Evolutionary conservation across 2,888 invertebrate genomes (phyloP), one percentile per base, ranked within the genome.

Genomic region (Lasioglossum marginatum): DNA sequence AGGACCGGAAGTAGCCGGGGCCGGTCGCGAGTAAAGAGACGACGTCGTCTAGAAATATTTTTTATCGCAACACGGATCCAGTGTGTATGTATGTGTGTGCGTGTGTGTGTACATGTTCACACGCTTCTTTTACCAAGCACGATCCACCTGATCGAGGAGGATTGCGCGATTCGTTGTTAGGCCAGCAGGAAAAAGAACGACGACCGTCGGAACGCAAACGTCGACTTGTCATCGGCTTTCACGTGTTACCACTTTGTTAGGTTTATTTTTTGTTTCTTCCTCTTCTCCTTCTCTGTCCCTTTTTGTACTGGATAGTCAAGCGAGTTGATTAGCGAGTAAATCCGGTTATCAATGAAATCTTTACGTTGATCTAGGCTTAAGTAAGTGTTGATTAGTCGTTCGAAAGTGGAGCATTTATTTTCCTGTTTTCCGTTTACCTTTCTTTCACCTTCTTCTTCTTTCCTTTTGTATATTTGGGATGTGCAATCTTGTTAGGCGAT

Each of bases 401-500:
- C 81, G 43, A 74, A 81, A 74, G 79, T 74, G 71, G 66, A 71
- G 79, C 85, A 85, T 85, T 85, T 85, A 85, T 37, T 83, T 74
- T 71, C 48, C 57, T 43, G 63, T 60, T 60, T 60, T 19, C 31
- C 40, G 63, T 31, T 34, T n/a, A 63, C 6, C 63, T 37, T 60
- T 57, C 19, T 73, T 37, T 63, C 63, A 77, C 23, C 74, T 34
- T 16, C 31, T 66, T 34, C 14, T 31, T 34, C 3, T 34, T 68
- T 37, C 34, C 23, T 37, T 43, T 81, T 87, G 45, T 87, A 87
- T 90, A 79, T 75, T 89, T 92, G 93, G 94, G 91, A 92, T 92
- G 94, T 94, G 94, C 94, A 94, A 94, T 94, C 91, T 82, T 52
- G 48, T 66, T 63, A 71, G 40, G 72, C 76, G 23, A 71, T 74